phyloP scores from a whole-genome alignment of 2,888 invertebrate species.

The Mayetiola destructor region DNA sequence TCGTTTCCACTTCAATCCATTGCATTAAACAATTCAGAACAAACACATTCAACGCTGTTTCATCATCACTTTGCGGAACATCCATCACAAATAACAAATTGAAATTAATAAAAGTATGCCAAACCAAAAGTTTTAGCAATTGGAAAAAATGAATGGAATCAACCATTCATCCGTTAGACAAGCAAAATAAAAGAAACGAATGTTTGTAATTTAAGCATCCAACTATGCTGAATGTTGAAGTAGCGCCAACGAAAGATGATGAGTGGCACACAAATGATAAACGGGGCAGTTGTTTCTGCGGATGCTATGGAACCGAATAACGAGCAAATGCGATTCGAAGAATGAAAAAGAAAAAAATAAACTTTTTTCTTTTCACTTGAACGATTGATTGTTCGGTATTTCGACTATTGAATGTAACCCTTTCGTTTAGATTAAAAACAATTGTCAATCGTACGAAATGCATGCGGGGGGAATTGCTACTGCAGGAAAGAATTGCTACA shows the following conservation, averaged over 20 bases:
- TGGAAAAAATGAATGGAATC: not conserved
- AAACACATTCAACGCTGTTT: too few relatives aligned
- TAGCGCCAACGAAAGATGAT: too few relatives aligned
- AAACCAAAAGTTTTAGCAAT: too few relatives aligned
- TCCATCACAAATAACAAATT: not conserved
- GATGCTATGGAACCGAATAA: not conserved
- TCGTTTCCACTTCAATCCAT: conserved; percentile 4
- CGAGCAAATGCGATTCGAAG: not conserved
- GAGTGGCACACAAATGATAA: not conserved
- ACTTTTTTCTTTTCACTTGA: not conserved
- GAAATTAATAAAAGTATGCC: not conserved
- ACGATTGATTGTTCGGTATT: too few relatives aligned
- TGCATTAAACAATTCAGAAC: too few relatives aligned
- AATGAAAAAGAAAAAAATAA: not conserved
- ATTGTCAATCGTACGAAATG: conserved; percentile 9
- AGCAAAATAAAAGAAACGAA: not conserved
- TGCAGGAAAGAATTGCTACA: too few relatives aligned
- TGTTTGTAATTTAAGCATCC: too few relatives aligned
- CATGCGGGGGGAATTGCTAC: too few relatives aligned
- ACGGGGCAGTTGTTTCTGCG: not conserved
- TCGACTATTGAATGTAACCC: too few relatives aligned
- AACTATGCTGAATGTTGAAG: too few relatives aligned
- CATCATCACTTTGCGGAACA: not conserved
- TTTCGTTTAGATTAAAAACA: conserved; percentile 7
- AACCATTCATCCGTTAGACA: not conserved